Evolutionary conservation across 64 coral and sea anemone species (phyloP), one percentile per base, ranked within the genome.

Genomic region (Anthopleura sola): DNA sequence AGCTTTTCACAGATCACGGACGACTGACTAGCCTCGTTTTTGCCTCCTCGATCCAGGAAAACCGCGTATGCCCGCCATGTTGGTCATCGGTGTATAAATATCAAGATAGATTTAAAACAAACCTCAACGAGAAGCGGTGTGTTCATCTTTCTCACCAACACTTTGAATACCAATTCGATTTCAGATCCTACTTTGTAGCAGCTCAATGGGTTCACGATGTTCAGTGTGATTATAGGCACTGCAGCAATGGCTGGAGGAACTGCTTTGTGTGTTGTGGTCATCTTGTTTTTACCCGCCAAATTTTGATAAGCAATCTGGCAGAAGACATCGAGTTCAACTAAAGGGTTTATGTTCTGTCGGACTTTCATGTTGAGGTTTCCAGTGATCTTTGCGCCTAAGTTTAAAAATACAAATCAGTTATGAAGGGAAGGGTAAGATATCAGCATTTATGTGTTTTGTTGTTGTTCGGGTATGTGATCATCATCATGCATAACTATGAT

Each of bases 141-240:
- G 54, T 83, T 57, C 75, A 98, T 91, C 82, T 66, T 91, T 36
- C 51, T 86, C 53, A 98, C 69, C 44, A 86, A 60, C 36, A 86
- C 86, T 7, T 50, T 85, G 49, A 98, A 93, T 21, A 14, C 80
- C 38, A 98, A 88, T 47, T 87, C 88, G 3, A 83, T 86, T 37
- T 31, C 68, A 8, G 75, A 80, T 0, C 95, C 95, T 46, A 98
- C 93, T 37, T 83, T 87, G 36, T 93, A 87, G 21, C 77, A 85
- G 78, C 88, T 91, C 24, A 81, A 60, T 17, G 95, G 84, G 2
- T 40, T 37, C 40, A 86, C 91, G 19, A 68, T 49, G 36, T 83
- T 94, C 3, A 98, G 74, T 14, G 36, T 87, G 50, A 98, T 93
- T 24, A 85, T 38, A 24, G 95, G 95, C 14, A 98, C 95, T 18